Base-by-base conservation (phyloP, 1,140 invertebrate species). In the Pteromalus puparum region DNA sequence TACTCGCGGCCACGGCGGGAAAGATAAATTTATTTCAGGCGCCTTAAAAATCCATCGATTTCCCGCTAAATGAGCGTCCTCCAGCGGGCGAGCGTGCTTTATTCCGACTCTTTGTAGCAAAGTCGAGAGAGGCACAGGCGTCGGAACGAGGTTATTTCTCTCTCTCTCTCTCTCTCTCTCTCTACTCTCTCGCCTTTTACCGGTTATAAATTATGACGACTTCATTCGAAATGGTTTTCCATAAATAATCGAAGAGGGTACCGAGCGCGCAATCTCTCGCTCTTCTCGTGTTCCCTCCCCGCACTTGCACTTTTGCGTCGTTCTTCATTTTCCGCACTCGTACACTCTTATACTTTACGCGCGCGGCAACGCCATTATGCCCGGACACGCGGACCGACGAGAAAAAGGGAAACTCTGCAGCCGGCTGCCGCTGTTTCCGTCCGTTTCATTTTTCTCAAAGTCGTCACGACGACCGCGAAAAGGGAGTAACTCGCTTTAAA, bases 181-280 rank as follows among this genome's bases (percentile, higher is more conserved):
- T 34, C 30, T 34, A 4, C 30, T 0, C 28, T 12, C n/a, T 34
- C 28, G 68, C 46, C 28, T 75, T 73, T 78, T 78, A 24, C 61
- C 53, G 18, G 38, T 82, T 78, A 82, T 85, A 82, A 85, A 85
- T 85, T 77, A 84, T 84, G 74, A 72, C 42, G 34, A 82, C 67
- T 85, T 73, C 74, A 85, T 82, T 78, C 38, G 42, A 78, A 82
- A 82, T 78, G 38, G 74, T 12, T 65, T 81, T 85, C 34, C 78
- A 74, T 85, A 81, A 81, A 85, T 81, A 75, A 73, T 84, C 46
- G 67, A 72, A 79, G 26, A 84, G 30, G n/a, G n/a, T n/a, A 18
- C 53, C 53, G 53, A 21, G 13, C 42, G 42, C 13, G 42, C 18
- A 18, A 13, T 53, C 48, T 5, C 48, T 53, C 18, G 48, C 48